These are phyloP conservation scores for Psilopsiagon aymara DNA, from an alignment of 2,113 vertebrate genomes.

Conservation along the genomic window DNA sequence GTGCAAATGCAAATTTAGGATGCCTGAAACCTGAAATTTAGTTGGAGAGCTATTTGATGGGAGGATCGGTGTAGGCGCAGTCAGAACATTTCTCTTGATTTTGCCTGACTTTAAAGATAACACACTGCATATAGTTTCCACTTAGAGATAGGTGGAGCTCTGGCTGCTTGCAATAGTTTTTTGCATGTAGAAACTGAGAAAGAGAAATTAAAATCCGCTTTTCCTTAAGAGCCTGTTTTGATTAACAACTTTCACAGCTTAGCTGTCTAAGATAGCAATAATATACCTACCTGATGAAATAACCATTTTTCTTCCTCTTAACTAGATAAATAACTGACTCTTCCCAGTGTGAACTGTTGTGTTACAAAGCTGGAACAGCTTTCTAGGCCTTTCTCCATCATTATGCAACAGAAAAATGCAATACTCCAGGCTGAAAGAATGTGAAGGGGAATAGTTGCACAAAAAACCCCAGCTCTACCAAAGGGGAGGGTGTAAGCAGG, in stretches of 20 bases:
- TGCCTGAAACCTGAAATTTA: background rate
- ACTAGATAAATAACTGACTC: background rate
- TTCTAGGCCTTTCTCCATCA: background rate
- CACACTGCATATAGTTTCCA: background rate
- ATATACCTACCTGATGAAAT: background rate
- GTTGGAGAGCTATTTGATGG: background rate
- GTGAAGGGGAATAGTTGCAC: background rate
- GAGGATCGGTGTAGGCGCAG: background rate
- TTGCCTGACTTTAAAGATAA: background rate
- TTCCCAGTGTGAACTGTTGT: background rate
- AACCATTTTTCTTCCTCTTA: background rate
- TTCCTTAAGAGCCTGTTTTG: background rate
- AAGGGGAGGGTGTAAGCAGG: background rate
- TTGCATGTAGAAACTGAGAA: background rate
- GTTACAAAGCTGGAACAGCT: background rate
- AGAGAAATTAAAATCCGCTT: background rate
- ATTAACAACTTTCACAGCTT: background rate
- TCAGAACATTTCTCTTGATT: background rate
- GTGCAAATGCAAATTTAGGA: background rate
- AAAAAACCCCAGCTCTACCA: background rate
- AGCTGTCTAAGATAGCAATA: background rate
- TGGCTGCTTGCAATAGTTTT: background rate
- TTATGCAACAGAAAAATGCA: background rate
- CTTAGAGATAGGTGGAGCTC: background rate
- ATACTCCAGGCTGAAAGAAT: constrained; percentile 7